Conservation (phyloP, 1,140 invertebrate species). For the Papilio dardanus region DNA sequence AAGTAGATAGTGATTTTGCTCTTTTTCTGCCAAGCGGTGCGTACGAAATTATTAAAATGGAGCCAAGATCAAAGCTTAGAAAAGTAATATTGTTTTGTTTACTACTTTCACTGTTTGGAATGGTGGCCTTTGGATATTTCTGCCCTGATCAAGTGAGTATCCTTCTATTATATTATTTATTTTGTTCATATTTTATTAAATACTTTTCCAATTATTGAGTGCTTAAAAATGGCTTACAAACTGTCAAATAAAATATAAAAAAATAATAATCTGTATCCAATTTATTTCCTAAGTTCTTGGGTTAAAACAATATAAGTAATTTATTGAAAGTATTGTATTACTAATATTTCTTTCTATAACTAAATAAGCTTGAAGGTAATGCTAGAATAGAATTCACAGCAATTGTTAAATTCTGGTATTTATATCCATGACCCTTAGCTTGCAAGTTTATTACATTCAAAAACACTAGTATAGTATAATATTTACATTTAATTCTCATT, state of each 20-base stretch:
- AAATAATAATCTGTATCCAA: background rate
- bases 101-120: constrained; percentile 89
- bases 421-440: no score
- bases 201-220: background rate
- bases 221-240: background rate
- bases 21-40: constrained; percentile 86
- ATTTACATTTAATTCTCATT: no score
- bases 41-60: constrained; percentile 90
- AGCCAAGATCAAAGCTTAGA: constrained; percentile 88
- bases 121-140: constrained; percentile 94
- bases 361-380: no score
- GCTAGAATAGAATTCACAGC: no score
- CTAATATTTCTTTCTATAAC: no score
- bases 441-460: no score
- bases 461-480: no score
- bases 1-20: constrained; percentile 90
- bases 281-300: no score
- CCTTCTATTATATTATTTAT: constrained; percentile 13
- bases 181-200: background rate
- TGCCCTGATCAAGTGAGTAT: constrained; percentile 89
- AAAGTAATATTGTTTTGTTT: constrained; percentile 90
- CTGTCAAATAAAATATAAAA: background rate
- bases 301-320: no score
- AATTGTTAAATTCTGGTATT: no score
- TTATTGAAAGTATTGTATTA: no score